Base-by-base conservation (phyloP, 2,113 vertebrate species). In the Oryzias woworae region DNA sequence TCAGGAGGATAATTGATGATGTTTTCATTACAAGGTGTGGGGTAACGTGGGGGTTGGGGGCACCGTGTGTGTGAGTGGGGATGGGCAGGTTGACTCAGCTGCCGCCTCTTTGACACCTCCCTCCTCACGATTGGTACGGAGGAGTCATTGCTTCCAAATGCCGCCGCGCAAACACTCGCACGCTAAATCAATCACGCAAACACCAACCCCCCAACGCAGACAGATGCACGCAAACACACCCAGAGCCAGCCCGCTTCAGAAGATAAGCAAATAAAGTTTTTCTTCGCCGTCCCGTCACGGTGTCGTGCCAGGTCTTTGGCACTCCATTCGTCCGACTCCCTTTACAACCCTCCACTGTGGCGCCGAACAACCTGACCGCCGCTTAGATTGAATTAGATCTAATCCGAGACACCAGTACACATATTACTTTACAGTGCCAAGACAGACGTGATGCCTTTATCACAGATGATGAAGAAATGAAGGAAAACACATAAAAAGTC, bases 21-120 rank as follows among this genome's bases (percentile, higher is more conserved):
- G 93, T 94, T 95, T 97, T 95, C 92, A 92, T 94, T 93, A 90
- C 90, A 93, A 94, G 93, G 93, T 94, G 87, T 94, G 92, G 92
- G 91, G 82, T 83, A 88, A 87, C 84, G 89, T 89, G 92, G 92
- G 93, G 89, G 88, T 71, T 75, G 85, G 77, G 59, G 80, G 91
- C 85, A 84, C 71, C 76, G 47, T 71, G 69, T 46, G 66, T 69
- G 74, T 66, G 77, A 57, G 57, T 31, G 59, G 76, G 73, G 79
- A 66, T 70, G 47, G 69, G 69, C 78, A 87, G 92, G 93, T 92
- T 93, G 90, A 95, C 91, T 94, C 90, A 90, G 93, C 92, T 93
- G 84, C 88, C 87, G 80, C 87, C 83, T 91, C 91, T 83, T 90
- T 92, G 90, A 90, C 88, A 83, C 88, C 48, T 56, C 85, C 89